Conservation (phyloP, 37 sponge, comb jelly and placozoan genomes). For the Spongia lamella region DNA sequence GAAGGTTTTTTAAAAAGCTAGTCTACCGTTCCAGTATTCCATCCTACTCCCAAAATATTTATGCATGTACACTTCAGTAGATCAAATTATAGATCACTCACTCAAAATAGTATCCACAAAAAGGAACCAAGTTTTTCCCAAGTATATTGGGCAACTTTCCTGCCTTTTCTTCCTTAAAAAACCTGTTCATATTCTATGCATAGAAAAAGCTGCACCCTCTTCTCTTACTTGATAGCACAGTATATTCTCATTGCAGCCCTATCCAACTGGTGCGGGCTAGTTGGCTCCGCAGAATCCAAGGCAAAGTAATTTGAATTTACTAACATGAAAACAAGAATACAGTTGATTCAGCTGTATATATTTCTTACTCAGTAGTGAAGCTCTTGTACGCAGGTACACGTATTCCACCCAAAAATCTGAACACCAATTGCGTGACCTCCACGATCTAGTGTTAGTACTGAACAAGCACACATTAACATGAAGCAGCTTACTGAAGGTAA, state of each 20-base stretch:
- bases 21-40: no score
- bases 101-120: no score
- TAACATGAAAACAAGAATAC: conserved; percentile 4
- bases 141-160: no score
- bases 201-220: neutral
- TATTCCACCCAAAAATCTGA: conserved; percentile 69
- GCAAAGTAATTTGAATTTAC: conserved; percentile 80
- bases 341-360: neutral
- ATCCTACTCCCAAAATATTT: no score
- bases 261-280: conserved; percentile 45
- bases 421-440: conserved; percentile 64
- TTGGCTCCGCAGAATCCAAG: neutral
- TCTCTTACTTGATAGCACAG: conserved; percentile 20
- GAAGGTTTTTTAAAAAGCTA: no score
- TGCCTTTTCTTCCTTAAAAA: no score
- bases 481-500: conserved; percentile 31
- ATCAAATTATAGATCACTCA: no score
- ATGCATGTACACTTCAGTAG: no score
- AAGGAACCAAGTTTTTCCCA: no score
- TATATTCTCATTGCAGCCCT: conserved; percentile 48
- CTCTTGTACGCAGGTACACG: conserved; percentile 64
- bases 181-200: no score
- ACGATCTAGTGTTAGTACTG: conserved; percentile 15
- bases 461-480: no score
- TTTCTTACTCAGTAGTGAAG: conserved; percentile 62